Evolutionary conservation across 2,113 vertebrate species (phyloP).

Genomic region (Tapirus terrestris): DNA sequence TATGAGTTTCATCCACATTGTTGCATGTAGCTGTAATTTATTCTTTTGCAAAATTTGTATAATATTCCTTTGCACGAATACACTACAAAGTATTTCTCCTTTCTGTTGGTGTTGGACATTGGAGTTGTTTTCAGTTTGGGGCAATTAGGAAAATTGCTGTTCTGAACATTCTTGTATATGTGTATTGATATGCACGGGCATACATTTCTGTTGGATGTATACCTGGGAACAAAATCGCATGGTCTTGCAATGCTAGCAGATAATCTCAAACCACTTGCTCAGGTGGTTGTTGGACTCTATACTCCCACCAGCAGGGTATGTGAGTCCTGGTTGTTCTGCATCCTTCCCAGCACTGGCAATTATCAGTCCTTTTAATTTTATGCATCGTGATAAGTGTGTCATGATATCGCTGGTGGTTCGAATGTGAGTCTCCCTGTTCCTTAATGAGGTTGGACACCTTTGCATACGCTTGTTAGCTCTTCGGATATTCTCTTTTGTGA

Average conservation of each 20-base stretch:
- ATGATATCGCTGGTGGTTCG: not conserved
- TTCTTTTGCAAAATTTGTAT: not conserved
- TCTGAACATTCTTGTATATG: not conserved
- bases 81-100: not conserved
- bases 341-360: not conserved
- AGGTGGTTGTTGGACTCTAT: not conserved
- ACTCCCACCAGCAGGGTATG: not conserved
- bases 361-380: not conserved
- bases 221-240: not conserved
- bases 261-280: not conserved
- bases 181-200: not conserved
- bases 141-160: not conserved
- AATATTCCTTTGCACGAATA: not conserved
- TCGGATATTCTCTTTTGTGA: not conserved
- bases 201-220: not conserved
- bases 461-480: not conserved
- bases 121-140: not conserved
- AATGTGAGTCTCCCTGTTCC: not conserved
- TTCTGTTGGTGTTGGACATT: not conserved
- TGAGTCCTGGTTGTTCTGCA: not conserved
- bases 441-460: not conserved
- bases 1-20: not conserved
- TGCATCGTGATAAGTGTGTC: not conserved
- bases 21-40: not conserved
- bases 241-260: not conserved